phyloP scores from a whole-genome alignment of 2,113 vertebrate genomes.

The Narcine bancroftii region DNA sequence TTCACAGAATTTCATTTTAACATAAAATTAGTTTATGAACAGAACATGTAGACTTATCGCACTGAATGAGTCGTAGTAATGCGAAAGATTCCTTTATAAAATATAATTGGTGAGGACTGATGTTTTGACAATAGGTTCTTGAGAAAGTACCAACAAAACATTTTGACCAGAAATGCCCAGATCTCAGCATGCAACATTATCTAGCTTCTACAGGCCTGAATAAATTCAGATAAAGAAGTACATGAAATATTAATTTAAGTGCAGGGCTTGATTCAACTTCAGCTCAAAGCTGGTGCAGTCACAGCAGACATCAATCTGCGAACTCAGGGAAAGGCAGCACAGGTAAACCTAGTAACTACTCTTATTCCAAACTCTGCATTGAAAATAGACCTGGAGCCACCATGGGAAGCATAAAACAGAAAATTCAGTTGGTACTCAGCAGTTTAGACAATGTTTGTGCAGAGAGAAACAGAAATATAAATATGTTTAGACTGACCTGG shows the following conservation, averaged over 20 bases:
- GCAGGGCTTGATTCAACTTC: neutral
- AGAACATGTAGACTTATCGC: neutral
- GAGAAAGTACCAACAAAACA: neutral
- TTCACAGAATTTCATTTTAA: neutral
- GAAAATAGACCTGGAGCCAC: too few species aligned
- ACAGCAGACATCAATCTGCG: too few species aligned
- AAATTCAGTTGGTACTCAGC: too few species aligned
- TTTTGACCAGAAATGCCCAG: neutral
- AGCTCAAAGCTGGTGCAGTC: too few species aligned
- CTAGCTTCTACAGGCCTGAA: neutral
- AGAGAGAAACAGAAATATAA: too few species aligned
- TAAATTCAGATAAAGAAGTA: neutral
- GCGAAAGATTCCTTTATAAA: neutral
- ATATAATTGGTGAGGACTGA: neutral
- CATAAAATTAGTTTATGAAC: neutral
- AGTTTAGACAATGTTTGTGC: too few species aligned
- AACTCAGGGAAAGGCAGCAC: too few species aligned
- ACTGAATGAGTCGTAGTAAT: neutral
- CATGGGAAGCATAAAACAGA: too few species aligned
- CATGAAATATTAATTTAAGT: neutral
- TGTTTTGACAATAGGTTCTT: neutral
- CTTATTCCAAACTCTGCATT: too few species aligned
- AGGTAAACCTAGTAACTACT: too few species aligned
- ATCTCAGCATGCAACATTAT: neutral
- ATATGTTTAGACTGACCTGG: too few species aligned